These are phyloP conservation scores for Andrena minutula DNA, from an alignment of 2,888 invertebrate genomes.

Conservation along the genomic window DNA sequence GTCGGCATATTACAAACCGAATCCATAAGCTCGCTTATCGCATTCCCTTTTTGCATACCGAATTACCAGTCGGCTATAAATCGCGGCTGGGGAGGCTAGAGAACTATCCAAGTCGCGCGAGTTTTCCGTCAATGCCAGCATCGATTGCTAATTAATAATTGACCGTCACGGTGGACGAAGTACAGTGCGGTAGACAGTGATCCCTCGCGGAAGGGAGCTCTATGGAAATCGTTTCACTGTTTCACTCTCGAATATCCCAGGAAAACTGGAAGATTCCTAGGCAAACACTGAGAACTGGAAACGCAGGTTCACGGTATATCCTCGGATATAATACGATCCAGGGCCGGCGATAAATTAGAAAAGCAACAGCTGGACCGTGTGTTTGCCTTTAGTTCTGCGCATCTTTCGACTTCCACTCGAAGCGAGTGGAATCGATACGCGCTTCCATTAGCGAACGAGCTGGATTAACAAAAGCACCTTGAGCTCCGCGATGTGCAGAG, in stretches of 20 bases:
- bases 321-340: background rate
- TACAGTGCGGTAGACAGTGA: too few relatives aligned
- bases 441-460: constrained; percentile 6
- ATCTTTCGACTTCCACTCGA: background rate
- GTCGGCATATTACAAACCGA: constrained; percentile 33
- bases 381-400: background rate
- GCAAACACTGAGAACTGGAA: background rate
- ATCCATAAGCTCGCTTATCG: constrained; percentile 27
- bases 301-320: background rate
- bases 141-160: constrained; percentile 47
- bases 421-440: background rate
- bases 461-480: background rate
- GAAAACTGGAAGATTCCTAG: background rate
- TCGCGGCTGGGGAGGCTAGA: constrained; percentile 2
- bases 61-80: constrained; percentile 15
- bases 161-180: background rate
- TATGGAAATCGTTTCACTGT: background rate
- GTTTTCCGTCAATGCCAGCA: constrained; percentile 30
- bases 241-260: background rate
- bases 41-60: constrained; percentile 45
- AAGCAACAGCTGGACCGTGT: background rate
- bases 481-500: background rate
- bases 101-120: background rate
- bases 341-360: background rate
- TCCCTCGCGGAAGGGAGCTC: too few relatives aligned